Conservation (phyloP, 2,888 invertebrate genomes). For the Netelia virgata region DNA sequence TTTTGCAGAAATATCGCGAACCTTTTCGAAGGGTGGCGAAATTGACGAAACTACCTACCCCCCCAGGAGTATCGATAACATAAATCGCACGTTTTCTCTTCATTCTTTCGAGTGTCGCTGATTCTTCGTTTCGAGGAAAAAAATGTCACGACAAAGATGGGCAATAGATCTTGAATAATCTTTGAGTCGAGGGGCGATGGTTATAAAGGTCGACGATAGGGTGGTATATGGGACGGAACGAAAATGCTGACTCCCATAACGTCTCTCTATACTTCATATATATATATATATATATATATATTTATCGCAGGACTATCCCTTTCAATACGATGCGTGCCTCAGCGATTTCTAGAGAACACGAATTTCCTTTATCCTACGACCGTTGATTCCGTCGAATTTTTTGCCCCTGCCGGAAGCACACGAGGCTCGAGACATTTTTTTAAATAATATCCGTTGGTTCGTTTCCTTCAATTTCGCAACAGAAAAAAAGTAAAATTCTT, state of each 20-base stretch:
- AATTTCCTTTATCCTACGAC: conserved; percentile 8
- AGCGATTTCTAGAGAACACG: conserved; percentile 41
- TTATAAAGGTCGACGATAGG: conserved; percentile 20
- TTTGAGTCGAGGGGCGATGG: neutral
- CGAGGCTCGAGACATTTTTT: too few species aligned
- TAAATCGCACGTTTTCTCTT: conserved; percentile 30
- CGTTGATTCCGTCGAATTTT: neutral
- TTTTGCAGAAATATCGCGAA: too few species aligned
- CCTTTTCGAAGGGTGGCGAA: neutral
- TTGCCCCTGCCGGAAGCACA: neutral
- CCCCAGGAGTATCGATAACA: neutral
- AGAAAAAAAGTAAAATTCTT: too few species aligned
- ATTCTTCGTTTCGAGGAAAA: neutral
- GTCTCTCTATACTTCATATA: neutral
- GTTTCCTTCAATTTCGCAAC: too few species aligned
- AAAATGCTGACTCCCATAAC: conserved; percentile 52
- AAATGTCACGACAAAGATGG: conserved; percentile 29
- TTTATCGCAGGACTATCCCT: neutral
- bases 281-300: neutral
- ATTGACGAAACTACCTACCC: neutral
- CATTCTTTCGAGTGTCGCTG: conserved; percentile 13
- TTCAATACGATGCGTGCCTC: conserved; percentile 41
- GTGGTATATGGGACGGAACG: conserved; percentile 8
- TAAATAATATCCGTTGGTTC: too few species aligned
- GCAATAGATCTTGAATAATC: conserved; percentile 17